Evolutionary conservation across 2,888 invertebrate genomes (phyloP), one percentile per base, ranked within the genome.

Genomic region (Cataglyphis cursor): DNA sequence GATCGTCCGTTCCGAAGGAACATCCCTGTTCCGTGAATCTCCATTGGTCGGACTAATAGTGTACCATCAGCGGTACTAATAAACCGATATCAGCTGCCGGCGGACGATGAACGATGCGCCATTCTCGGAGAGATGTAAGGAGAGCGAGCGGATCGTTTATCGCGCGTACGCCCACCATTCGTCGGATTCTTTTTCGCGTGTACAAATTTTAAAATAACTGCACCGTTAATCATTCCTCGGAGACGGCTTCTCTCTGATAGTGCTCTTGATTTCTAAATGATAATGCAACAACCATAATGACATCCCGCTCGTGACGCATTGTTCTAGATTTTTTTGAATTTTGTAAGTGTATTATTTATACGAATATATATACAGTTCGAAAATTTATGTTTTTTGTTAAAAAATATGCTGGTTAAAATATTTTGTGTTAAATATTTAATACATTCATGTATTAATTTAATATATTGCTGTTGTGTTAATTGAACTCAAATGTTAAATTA

Each of bases 41-140:
- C 72, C 44, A 70, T 72, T 18, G 59, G 35, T 18, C 35, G 72
- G 57, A 78, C 44, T 78, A 78, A 78, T 78, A 78, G 72, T 59
- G 59, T 59, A 78, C 59, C 44, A 78, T 78, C 70, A 70, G 38
- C 70, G 44, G 44, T 70, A 78, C 70, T 78, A 78, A 70, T 78
- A 78, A 59, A 70, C 59, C 44, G 78, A 78, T 78, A 78, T 78
- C 66, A 66, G 66, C 51, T 38, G 75, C 75, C 68, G 76, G 68
- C 75, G 75, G 41, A 78, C 78, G 78, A 78, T 70, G 72, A 78
- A 78, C 78, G 78, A 78, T 78, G 72, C 41, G 21, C 57, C 70
- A 44, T 41, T 70, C 65, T 70, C 65, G 57, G 31, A 59, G 31
- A 70, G 44, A 78, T 78, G 57, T 44, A 41, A 59, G 41, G 18